Evolutionary conservation across 2,113 vertebrate species (phyloP).

Genomic region (Coptodon rendalli): DNA sequence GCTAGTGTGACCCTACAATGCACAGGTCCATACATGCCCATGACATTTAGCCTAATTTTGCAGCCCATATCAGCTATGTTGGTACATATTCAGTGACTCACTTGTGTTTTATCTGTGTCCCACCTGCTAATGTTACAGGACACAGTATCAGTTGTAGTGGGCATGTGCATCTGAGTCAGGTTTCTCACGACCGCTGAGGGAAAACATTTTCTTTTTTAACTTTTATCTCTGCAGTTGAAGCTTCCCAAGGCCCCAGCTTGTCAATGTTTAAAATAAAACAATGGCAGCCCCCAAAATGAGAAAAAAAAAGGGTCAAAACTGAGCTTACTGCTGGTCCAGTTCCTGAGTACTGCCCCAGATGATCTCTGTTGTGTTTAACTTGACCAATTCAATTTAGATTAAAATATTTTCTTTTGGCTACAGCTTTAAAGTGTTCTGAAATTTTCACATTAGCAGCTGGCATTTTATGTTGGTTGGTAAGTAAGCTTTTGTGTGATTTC

Average conservation of each 20-base stretch:
- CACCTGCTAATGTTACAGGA: conserved; percentile 9
- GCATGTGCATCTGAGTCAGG: conserved; percentile 24
- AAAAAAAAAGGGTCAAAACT: not conserved
- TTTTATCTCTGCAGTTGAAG: not conserved
- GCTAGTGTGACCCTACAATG: not conserved
- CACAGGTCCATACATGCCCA: not conserved
- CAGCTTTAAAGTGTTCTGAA: not conserved
- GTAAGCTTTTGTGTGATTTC: not conserved
- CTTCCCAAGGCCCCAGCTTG: not conserved
- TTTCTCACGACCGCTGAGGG: conserved; percentile 30
- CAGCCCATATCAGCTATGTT: not conserved
- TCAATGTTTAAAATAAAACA: not conserved
- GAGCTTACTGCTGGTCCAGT: not conserved
- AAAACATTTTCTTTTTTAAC: not conserved
- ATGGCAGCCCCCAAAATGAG: not conserved
- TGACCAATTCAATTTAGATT: not conserved
- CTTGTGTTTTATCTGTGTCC: not conserved
- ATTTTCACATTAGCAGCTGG: not conserved
- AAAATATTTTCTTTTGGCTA: not conserved
- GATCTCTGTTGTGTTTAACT: not conserved
- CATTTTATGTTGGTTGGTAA: not conserved
- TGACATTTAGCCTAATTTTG: conserved; percentile 11
- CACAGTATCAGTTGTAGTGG: conserved; percentile 32
- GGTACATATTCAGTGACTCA: not conserved
- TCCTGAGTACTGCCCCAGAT: not conserved